Base-by-base conservation (phyloP, 2,113 vertebrate genomes). In the Cryptotis parvus region DNA sequence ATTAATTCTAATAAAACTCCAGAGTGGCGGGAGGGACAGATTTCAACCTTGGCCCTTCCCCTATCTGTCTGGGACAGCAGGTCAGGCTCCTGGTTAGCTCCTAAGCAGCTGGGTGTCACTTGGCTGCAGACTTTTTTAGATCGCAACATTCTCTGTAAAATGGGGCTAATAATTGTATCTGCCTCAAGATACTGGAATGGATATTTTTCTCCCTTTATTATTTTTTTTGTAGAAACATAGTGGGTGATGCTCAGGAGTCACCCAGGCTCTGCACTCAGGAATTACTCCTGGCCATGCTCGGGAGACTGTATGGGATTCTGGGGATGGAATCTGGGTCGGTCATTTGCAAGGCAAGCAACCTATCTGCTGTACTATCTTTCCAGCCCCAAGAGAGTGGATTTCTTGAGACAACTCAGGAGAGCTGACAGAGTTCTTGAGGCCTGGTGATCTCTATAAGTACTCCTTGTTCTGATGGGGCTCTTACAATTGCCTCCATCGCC, bases 111-210 rank as follows among this genome's bases (percentile, higher is more conserved):
- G 31, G 3, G 8, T 66, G 68, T 77, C 11, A 61, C 24, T 4
- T 24, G 63, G 61, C 29, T 14, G 16, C n/a, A 55, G 35, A 52
- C 15, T 39, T 31, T 73, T 24, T 63, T 83, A 63, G 33, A 45
- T 27, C 68, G 85, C 84, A 76, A 52, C 31, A 8, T 94, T 63
- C 39, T 86, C 82, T 91, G 68, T 80, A 72, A 78, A 85, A 85
- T 26, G 33, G 90, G 58, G 20, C n/a, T 70, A 35, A 74, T 37
- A 18, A 52, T 9, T 33, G 31, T 29, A 35, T 16, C 35, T 31
- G 29, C 55, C 35, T 70, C 61, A 39, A 41, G 31, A 27, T 80
- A 11, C 18, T 9, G 20, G 20, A 58, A 61, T 52, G 31, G 39
- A 43, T 75, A 55, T 63, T 43, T 37, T 55, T 55, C 5, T 18